A percentile compares a stretch with the other conserved stretches of the same genome.
Conservation (phyloP, 2,113 vertebrate genomes). For the rabbit (Oryctolagus cuniculus) region DNA sequence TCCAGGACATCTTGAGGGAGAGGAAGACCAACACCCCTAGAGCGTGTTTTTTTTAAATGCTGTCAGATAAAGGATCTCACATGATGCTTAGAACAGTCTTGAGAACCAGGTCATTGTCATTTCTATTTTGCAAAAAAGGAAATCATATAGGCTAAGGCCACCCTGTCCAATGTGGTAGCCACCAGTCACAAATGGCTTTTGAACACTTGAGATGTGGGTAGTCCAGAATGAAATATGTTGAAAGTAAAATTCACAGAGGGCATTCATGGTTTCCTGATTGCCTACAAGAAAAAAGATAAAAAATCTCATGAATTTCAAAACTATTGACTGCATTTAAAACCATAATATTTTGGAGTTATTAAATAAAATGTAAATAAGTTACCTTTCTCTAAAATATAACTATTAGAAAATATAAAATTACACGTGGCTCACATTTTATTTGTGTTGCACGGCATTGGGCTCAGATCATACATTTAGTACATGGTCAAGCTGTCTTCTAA, state of each 20-base stretch:
- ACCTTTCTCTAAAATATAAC: background rate
- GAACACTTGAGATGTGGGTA: background rate
- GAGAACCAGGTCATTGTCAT: background rate
- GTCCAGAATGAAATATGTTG: background rate
- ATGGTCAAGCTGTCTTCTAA: background rate
- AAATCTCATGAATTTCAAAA: background rate
- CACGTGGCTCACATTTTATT: background rate
- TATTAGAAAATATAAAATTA: background rate
- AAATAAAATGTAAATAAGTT: background rate
- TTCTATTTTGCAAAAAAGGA: conserved; percentile 20
- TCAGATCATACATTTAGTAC: background rate
- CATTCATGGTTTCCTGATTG: background rate
- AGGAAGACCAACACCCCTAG: background rate
- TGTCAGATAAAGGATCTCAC: background rate
- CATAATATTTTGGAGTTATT: background rate
- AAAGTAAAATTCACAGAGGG: background rate
- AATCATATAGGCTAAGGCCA: background rate
- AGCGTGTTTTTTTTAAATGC: background rate
- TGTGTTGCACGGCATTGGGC: background rate
- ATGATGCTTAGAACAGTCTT: background rate
- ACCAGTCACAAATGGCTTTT: background rate
- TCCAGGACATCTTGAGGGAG: background rate
- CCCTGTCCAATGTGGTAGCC: background rate
- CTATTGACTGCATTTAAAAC: background rate
- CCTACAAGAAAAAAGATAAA: background rate